These are phyloP conservation scores for Rotaria magnacalcarata DNA, from an alignment of 2,888 invertebrate species.

Conservation along the genomic window DNA sequence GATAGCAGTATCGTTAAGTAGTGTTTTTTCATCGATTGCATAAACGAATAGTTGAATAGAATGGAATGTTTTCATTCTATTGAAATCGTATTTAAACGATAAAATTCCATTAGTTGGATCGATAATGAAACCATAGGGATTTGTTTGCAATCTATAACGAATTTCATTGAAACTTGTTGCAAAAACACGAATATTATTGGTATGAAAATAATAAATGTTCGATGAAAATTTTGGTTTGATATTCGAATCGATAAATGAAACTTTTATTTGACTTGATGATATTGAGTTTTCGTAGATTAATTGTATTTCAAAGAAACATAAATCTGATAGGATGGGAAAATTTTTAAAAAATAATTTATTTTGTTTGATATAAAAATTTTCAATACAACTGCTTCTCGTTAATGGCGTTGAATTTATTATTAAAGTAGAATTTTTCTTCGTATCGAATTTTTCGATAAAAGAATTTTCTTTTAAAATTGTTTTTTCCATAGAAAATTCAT, in stretches of 20 bases:
- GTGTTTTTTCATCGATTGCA: constrained; percentile 1
- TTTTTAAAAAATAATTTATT: background rate
- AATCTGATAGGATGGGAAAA: background rate
- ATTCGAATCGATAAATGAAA: background rate
- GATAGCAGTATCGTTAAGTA: background rate
- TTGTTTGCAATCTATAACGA: background rate
- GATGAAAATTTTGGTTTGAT: background rate
- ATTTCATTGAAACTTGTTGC: background rate
- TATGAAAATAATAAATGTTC: background rate
- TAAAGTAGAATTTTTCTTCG: background rate
- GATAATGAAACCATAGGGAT: background rate
- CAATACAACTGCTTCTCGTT: background rate
- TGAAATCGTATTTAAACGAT: background rate
- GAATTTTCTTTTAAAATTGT: background rate
- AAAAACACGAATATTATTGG: background rate
- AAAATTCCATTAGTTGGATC: background rate
- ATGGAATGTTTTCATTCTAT: background rate
- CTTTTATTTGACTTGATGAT: background rate
- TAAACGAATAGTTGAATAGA: background rate
- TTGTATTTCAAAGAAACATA: constrained; percentile 31
- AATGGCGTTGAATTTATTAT: background rate
- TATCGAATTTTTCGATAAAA: background rate
- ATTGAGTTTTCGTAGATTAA: background rate
- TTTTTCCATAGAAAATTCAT: background rate
- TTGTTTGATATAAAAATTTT: background rate